Percentiles rank a stretch among this genome's conserved stretches.
Evolutionary conservation across 2,888 invertebrate genomes (phyloP).

Genomic region (Serripes groenlandicus): DNA sequence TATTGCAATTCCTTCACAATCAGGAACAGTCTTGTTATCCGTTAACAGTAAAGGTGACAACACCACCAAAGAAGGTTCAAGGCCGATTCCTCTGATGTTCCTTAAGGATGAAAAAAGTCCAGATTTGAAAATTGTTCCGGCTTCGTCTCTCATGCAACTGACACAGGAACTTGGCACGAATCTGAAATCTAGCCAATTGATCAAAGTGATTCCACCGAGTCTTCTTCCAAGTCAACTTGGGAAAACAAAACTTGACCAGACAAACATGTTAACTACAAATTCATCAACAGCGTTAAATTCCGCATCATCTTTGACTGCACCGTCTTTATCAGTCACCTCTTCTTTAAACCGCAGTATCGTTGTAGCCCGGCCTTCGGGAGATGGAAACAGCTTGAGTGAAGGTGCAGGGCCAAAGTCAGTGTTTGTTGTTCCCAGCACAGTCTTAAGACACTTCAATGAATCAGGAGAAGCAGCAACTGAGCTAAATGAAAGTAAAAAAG

Average conservation of each 20-base stretch:
- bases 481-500: too few species aligned
- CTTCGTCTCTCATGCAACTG: not conserved
- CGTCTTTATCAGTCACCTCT: too few species aligned
- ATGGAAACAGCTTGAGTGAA: too few species aligned
- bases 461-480: not conserved
- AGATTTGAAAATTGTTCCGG: slow-evolving; percentile 1
- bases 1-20: not conserved
- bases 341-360: too few species aligned
- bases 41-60: not conserved
- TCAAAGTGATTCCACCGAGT: not conserved
- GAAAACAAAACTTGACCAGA: too few species aligned
- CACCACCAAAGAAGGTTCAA: not conserved
- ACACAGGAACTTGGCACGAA: too few species aligned
- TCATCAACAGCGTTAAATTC: too few species aligned
- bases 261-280: too few species aligned
- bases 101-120: not conserved
- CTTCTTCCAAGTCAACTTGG: not conserved
- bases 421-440: too few species aligned
- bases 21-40: not conserved
- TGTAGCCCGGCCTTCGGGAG: too few species aligned
- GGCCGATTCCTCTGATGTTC: not conserved
- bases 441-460: not conserved
- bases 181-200: not conserved
- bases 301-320: too few species aligned
- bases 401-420: too few species aligned